Percentiles rank a stretch among this genome's conserved stretches.
These are phyloP conservation scores for Nothobranchius furzeri DNA, from an alignment of 2,113 vertebrate species.

Conservation along the genomic window DNA sequence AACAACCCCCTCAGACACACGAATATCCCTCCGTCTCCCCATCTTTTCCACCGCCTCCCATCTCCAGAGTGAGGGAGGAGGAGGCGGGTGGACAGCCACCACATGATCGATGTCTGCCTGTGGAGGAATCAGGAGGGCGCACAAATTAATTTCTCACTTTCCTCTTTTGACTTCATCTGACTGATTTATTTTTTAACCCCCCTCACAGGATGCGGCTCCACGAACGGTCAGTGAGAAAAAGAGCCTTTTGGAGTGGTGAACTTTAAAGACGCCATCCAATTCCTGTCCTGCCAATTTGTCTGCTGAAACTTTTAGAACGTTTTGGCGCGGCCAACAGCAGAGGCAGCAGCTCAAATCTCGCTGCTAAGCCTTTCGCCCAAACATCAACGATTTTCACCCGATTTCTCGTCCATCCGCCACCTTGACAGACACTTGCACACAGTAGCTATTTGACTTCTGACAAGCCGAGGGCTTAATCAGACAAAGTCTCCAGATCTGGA, in stretches of 20 bases:
- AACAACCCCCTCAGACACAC: conserved; percentile 76
- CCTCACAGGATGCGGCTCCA: conserved; percentile 53
- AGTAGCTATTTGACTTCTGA: conserved; percentile 61
- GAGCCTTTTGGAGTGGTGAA: conserved; percentile 18
- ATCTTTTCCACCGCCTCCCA: conserved; percentile 49
- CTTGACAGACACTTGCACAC: conserved; percentile 54
- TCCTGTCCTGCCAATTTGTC: conserved; percentile 5
- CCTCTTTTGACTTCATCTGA: conserved; percentile 77
- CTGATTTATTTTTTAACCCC: conserved; percentile 71
- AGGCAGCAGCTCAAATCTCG: conserved; percentile 9
- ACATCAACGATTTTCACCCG: conserved; percentile 28
- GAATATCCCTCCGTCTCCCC: conserved; percentile 52
- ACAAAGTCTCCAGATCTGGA: conserved; percentile 47
- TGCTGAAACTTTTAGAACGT: conserved; percentile 21
- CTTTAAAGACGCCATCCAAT: conserved; percentile 18
- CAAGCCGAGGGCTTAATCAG: conserved; percentile 65
- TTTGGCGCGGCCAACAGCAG: neutral
- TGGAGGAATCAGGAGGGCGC: conserved; percentile 79
- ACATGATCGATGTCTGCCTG: conserved; percentile 80
- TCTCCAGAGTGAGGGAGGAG: conserved; percentile 69
- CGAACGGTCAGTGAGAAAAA: conserved; percentile 46
- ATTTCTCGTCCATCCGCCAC: conserved; percentile 31
- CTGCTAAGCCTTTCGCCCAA: conserved; percentile 7
- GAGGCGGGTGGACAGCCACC: conserved; percentile 42
- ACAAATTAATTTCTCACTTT: conserved; percentile 82